These are phyloP conservation scores for Lagopus leucura DNA, from an alignment of 2,113 vertebrate genomes.

Conservation along the genomic window DNA sequence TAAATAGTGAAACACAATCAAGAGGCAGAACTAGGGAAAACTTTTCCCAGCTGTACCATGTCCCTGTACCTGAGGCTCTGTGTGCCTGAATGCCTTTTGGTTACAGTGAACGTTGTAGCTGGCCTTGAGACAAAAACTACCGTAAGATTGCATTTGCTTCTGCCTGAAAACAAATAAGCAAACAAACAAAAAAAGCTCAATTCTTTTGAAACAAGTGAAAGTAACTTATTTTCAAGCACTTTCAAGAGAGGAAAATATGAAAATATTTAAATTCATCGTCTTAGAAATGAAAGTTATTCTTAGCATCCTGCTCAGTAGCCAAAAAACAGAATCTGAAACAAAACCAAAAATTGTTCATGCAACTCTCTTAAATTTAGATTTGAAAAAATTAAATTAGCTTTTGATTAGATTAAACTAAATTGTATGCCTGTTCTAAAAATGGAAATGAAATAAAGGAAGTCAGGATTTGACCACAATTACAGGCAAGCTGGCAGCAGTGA, in stretches of 20 bases:
- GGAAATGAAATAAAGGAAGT: slow-evolving; percentile 24
- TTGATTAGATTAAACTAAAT: slow-evolving; percentile 10
- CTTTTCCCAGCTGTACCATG: neutral
- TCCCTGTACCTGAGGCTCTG: neutral
- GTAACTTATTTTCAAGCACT: neutral
- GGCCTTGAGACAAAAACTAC: neutral
- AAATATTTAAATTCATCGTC: neutral
- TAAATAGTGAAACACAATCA: neutral
- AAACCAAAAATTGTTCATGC: neutral
- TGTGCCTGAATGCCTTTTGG: neutral
- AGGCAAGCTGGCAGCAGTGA: neutral
- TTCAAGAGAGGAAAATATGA: neutral
- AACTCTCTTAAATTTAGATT: neutral
- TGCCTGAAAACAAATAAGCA: neutral
- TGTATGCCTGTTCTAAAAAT: slow-evolving; percentile 7
- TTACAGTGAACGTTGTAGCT: neutral
- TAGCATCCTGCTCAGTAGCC: neutral
- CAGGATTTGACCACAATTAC: slow-evolving; percentile 19
- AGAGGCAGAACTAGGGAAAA: neutral
- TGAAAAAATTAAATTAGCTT: slow-evolving; percentile 13
- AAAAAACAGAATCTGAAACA: neutral
- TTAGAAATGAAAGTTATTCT: neutral
- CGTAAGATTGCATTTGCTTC: neutral
- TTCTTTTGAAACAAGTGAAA: neutral
- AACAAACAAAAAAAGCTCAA: neutral